These are phyloP conservation scores for Xestobium rufovillosum DNA, from an alignment of 2,888 invertebrate genomes.

Conservation along the genomic window DNA sequence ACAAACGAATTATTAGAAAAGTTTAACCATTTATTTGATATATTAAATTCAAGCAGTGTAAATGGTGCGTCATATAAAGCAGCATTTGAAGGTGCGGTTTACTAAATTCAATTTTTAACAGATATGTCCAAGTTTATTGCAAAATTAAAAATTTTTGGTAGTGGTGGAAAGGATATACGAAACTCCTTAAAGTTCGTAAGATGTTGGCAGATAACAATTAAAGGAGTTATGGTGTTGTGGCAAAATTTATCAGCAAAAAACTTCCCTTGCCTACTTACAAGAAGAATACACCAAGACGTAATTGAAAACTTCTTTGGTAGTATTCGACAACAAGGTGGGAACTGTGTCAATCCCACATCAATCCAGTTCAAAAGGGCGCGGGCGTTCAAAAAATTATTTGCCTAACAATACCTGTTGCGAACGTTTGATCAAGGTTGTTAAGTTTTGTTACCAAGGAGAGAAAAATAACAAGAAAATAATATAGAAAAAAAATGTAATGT, in stretches of 20 bases:
- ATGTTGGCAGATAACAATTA: slow-evolving; percentile 22
- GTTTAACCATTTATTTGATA: slow-evolving; percentile 26
- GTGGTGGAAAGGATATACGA: slow-evolving; percentile 19
- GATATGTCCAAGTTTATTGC: slow-evolving; percentile 18
- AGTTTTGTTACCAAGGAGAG: too few relatives aligned
- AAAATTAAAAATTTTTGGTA: slow-evolving; percentile 17
- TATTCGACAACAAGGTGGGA: slow-evolving; percentile 22
- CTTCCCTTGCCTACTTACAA: slow-evolving; percentile 22
- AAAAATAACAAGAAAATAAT: too few relatives aligned
- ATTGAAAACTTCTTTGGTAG: slow-evolving; percentile 26
- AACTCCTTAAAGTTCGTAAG: slow-evolving; percentile 17
- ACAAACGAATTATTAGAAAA: slow-evolving; percentile 20
- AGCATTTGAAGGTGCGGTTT: slow-evolving; percentile 15
- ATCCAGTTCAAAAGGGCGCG: slow-evolving; percentile 22
- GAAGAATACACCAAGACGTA: slow-evolving; percentile 23
- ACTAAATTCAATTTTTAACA: slow-evolving; percentile 20
- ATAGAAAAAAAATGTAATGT: too few relatives aligned
- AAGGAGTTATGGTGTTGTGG: slow-evolving; percentile 21
- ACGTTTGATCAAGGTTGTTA: too few relatives aligned
- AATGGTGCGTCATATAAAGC: slow-evolving; percentile 10
- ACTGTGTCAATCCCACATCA: slow-evolving; percentile 24
- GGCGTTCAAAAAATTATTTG: slow-evolving; percentile 22
- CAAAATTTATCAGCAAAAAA: slow-evolving; percentile 14
- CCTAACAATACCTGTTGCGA: too few relatives aligned
- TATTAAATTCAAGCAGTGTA: slow-evolving; percentile 21